Base-by-base conservation (phyloP, 2,888 invertebrate genomes). In the Sminthurinus aureus region DNA sequence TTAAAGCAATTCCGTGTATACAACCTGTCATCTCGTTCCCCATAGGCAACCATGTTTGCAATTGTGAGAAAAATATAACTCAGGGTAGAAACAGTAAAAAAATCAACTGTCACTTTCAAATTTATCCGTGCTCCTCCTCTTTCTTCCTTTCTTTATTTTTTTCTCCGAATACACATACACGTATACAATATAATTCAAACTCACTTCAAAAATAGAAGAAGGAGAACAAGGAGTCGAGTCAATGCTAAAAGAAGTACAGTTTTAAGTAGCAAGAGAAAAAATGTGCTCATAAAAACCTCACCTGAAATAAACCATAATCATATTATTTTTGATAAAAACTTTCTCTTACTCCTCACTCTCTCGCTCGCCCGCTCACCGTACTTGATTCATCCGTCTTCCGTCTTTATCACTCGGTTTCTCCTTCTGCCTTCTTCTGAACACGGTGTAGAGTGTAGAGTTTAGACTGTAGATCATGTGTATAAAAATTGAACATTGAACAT, bases 61-160 rank as follows among this genome's bases (percentile, higher is more conserved):
- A 38, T 38, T 38, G 38, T 38, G 38, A 38, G 38, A 38, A 38
- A 38, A 38, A 38, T 38, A 38, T 38, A 15, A n/a, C n/a, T 18
- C 58, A 13, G 58, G 0, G 58, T 9, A 18, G 69, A 22, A 22
- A 69, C 11, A 15, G 71, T 71, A 71, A 24, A 71, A 67, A 71
- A 71, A 71, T 71, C 71, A 71, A 24, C 26, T 71, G 71, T 71
- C 71, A 71, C 22, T 71, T 71, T 71, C 24, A 71, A 20, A 71
- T 71, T 22, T 69, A n/a, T 69, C 69, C 69, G 0, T 64, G 15
- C 64, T 64, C 64, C 64, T 64, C 64, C 69, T 69, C 22, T 22
- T 20, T 22, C 69, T 69, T 15, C 58, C 9, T 58, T 15, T 58
- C 58, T 58, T 58, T 4, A n/a, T n/a, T n/a, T 18, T 13, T 18